Evolutionary conservation across 1,140 invertebrate genomes (phyloP).

Genomic region (Rhagoletis zephyria): DNA sequence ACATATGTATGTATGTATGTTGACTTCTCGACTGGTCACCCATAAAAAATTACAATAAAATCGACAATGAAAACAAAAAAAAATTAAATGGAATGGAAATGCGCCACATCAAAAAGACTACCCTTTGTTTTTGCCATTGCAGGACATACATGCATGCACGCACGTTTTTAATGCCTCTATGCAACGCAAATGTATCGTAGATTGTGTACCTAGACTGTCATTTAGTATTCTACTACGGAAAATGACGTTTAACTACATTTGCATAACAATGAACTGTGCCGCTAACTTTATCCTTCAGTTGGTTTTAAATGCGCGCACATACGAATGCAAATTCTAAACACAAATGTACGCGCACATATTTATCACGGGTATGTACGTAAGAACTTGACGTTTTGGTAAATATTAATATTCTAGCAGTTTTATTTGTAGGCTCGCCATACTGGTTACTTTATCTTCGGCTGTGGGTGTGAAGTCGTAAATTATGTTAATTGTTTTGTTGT

Average conservation of each 20-base stretch:
- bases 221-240: conserved; percentile 38
- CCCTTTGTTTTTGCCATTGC: conserved; percentile 23
- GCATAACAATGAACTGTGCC: conserved; percentile 37
- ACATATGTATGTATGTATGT: no score
- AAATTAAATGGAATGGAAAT: not conserved
- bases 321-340: not conserved
- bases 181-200: not conserved
- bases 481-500: not conserved
- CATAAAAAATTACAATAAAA: conserved; percentile 35
- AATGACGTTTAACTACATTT: conserved; percentile 27
- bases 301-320: not conserved
- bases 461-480: conserved; percentile 33
- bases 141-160: not conserved
- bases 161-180: not conserved
- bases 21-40: not conserved
- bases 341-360: no score
- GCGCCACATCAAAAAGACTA: not conserved
- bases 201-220: not conserved
- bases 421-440: not conserved
- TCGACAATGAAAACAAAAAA: not conserved
- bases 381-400: not conserved
- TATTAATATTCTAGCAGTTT: not conserved
- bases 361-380: no score
- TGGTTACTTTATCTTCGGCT: not conserved
- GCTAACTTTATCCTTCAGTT: not conserved